phyloP scores from a whole-genome alignment of 1,140 invertebrate species.

The Euura lappo region DNA sequence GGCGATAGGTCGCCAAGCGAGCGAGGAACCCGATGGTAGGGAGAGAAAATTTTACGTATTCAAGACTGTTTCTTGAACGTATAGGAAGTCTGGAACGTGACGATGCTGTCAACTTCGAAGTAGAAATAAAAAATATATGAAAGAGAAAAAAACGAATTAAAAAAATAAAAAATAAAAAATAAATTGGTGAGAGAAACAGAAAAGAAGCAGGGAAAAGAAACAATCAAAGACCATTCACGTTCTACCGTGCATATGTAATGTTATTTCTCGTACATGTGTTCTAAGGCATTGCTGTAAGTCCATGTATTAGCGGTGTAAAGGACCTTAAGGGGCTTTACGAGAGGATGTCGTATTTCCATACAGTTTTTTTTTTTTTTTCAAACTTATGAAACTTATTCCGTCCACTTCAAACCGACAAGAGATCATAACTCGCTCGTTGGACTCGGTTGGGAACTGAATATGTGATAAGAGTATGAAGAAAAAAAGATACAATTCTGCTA shows the following conservation, averaged over 20 bases:
- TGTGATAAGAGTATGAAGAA: too few species aligned
- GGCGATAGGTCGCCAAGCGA: too few species aligned
- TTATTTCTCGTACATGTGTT: constrained; percentile 43
- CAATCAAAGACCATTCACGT: constrained; percentile 22
- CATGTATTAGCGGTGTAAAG: neutral
- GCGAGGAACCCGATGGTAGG: too few species aligned
- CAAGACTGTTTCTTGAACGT: neutral
- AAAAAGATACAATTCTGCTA: too few species aligned
- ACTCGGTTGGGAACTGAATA: too few species aligned
- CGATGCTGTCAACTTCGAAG: constrained; percentile 38
- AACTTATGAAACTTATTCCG: too few species aligned
- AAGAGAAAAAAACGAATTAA: neutral
- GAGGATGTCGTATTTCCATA: too few species aligned
- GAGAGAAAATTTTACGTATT: neutral
- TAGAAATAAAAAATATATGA: constrained; percentile 40
- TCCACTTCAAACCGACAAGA: too few species aligned
- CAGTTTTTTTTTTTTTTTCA: too few species aligned
- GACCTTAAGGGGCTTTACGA: neutral
- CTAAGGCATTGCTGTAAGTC: constrained; percentile 23
- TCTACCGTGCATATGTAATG: constrained; percentile 47
- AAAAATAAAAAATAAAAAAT: neutral
- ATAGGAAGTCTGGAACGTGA: constrained; percentile 54
- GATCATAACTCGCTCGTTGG: too few species aligned
- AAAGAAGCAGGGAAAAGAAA: constrained; percentile 27
- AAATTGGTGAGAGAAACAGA: constrained; percentile 29